Conservation (phyloP, 2,797 vertebrate species). For the Sphenopsis melanotis region DNA sequence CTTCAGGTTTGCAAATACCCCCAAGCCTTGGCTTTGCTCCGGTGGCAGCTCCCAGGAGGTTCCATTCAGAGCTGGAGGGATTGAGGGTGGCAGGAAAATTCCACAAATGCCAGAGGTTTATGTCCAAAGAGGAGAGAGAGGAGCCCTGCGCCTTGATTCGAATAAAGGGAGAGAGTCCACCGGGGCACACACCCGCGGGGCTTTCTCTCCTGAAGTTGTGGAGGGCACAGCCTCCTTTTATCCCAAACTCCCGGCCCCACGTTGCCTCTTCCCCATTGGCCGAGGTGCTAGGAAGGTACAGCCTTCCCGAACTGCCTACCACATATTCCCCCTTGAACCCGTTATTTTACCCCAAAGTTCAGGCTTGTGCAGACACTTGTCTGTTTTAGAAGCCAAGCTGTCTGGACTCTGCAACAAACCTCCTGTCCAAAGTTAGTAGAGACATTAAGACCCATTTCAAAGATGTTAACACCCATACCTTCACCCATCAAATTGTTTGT, state of each 20-base stretch:
- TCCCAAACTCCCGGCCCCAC: rapidly evolving
- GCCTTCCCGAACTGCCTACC: rapidly evolving
- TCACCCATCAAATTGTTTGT: neutral
- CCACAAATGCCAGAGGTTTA: neutral
- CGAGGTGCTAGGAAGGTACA: neutral
- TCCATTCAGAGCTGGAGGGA: neutral
- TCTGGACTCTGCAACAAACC: neutral
- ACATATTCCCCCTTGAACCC: too few relatives aligned
- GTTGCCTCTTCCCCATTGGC: neutral
- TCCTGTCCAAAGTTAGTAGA: neutral
- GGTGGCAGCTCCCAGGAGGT: neutral
- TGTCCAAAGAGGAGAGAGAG: neutral
- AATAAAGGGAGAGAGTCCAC: neutral
- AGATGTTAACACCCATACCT: rapidly evolving
- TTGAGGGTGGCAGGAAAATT: neutral
- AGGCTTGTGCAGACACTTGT: neutral
- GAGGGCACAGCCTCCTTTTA: neutral
- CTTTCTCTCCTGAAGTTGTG: neutral
- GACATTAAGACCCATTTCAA: neutral
- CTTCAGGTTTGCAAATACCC: neutral
- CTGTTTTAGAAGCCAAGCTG: neutral
- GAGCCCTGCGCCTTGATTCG: neutral
- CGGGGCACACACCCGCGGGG: rapidly evolving
- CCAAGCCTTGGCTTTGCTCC: neutral
- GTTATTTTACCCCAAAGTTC: neutral